These are phyloP conservation scores for Ptiloglossa arizonensis DNA, from an alignment of 1,140 invertebrate species.

Conservation along the genomic window DNA sequence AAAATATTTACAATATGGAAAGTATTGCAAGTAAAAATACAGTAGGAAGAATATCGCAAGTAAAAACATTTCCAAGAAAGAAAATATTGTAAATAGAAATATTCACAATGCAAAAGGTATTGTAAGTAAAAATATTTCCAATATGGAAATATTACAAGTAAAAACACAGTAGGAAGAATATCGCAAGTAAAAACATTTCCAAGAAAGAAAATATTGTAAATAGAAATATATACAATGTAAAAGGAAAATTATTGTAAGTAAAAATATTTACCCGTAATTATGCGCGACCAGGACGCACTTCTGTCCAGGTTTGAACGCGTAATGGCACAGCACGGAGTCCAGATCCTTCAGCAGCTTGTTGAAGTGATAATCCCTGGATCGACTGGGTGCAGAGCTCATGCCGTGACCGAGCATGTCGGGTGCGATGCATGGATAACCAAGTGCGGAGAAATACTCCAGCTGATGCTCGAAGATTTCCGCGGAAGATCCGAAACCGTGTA, in stretches of 20 bases:
- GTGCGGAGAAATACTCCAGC: constrained; percentile 84
- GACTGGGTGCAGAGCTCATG: constrained; percentile 85
- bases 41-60: too few relatives aligned
- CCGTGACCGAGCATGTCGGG: constrained; percentile 89
- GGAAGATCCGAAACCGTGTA: constrained; percentile 89
- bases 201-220: too few relatives aligned
- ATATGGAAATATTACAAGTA: too few relatives aligned
- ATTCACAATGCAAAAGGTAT: too few relatives aligned
- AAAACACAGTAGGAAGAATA: too few relatives aligned
- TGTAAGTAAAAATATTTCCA: too few relatives aligned
- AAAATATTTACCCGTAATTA: constrained; percentile 78
- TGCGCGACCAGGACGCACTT: constrained; percentile 79
- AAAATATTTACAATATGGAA: too few relatives aligned
- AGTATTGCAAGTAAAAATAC: too few relatives aligned
- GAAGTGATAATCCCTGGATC: constrained; percentile 85
- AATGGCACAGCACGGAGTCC: constrained; percentile 85
- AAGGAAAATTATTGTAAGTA: not conserved
- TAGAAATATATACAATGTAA: too few relatives aligned
- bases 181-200: too few relatives aligned
- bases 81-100: too few relatives aligned
- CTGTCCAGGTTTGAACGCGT: constrained; percentile 78
- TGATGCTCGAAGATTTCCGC: constrained; percentile 87
- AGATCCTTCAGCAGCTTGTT: constrained; percentile 85
- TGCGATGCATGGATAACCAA: constrained; percentile 87
- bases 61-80: too few relatives aligned